Evolutionary conservation across 1,140 invertebrate species (phyloP), one percentile per base, ranked within the genome.

Genomic region (Cheumatopsyche charites): DNA sequence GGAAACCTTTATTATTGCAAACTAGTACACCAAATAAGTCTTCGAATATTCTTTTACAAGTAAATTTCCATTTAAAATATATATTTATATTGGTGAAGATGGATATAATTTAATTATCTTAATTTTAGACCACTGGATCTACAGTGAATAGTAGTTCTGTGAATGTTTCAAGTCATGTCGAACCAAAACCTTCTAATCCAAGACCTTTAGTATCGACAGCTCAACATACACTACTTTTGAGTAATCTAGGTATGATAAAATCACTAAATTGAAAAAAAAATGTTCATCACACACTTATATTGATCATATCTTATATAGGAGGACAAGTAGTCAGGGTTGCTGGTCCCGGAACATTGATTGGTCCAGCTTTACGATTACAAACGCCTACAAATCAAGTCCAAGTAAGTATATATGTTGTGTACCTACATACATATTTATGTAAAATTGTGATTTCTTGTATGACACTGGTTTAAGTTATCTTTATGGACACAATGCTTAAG

Each of bases 241-340:
- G 74, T 41, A 75, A 75, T 58, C 36, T 75, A 19, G 74, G 74
- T 75, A 43, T 66, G 49, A 63, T 4, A 55, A 15, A 15, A 41
- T n/a, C n/a, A n/a, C 17, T 62, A 15, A 12, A 19, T 58, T 58
- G 1, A n/a, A 7, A 42, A 7, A 42, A 42, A 42, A 7, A 42
- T 42, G 41, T 42, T 7, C 41, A 42, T 42, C 5, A 5, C 13
- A 7, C 41, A 13, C 13, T 7, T 42, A 42, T 62, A 43, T 61
- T 55, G 12, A 55, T 21, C 9, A 21, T 19, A 58, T 36, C 2
- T 19, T 52, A 25, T 15, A 68, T 49, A 71, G 69, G 74, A 52
- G 74, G 74, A 7, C 71, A 73, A 71, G 71, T 75, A 17, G 74
- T 75, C 0, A 36, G 74, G 11, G 74, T 75, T 7, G 74, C 74